phyloP scores from a whole-genome alignment of 2,888 invertebrate genomes.

The Nephrotoma guestfalica region DNA sequence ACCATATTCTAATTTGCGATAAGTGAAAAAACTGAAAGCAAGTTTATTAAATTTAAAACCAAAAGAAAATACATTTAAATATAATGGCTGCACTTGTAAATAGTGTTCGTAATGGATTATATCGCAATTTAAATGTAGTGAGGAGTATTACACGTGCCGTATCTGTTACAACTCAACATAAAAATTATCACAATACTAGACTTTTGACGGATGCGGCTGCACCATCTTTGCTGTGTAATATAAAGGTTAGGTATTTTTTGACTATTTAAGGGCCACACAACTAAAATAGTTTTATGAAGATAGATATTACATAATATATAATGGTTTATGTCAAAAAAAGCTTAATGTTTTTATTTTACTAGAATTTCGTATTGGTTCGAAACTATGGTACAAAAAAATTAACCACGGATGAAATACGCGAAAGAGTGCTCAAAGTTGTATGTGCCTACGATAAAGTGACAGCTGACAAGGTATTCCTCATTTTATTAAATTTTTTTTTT shows the following conservation, averaged over 20 bases:
- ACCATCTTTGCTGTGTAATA: neutral
- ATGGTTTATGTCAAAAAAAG: neutral
- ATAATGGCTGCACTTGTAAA: neutral
- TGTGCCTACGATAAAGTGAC: constrained; percentile 80
- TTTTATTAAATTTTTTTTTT: constrained; percentile 19
- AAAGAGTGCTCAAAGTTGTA: constrained; percentile 77
- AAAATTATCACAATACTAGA: constrained; percentile 2
- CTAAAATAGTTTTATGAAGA: neutral
- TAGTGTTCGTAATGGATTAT: neutral
- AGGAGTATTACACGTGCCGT: neutral
- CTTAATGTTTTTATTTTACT: neutral
- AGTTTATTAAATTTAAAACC: neutral
- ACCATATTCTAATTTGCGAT: neutral
- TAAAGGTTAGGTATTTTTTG: neutral
- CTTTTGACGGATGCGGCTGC: constrained; percentile 4
- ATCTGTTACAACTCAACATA: neutral
- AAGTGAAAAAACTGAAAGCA: neutral
- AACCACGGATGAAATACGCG: constrained; percentile 50
- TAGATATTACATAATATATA: constrained; percentile 1
- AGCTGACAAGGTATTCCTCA: constrained; percentile 57
- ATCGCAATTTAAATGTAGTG: neutral
- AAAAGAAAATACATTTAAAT: neutral
- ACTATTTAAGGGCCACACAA: neutral
- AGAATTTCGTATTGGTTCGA: neutral
- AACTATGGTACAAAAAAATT: constrained; percentile 29